phyloP scores from a whole-genome alignment of 1,140 invertebrate genomes.

The Halictus rubicundus region DNA sequence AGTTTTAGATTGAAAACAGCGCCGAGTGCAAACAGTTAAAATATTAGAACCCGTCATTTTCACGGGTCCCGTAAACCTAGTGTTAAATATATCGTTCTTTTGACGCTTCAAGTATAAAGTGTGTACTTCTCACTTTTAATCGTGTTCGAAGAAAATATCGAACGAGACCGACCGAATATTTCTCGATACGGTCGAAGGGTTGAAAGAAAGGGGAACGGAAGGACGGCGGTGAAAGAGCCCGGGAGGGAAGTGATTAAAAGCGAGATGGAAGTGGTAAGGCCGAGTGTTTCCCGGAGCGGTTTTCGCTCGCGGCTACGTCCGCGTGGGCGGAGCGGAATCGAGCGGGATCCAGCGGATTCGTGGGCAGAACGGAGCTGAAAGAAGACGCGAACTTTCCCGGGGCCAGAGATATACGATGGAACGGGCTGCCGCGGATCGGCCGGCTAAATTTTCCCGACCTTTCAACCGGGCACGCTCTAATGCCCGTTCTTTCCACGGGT shows the following conservation, averaged over 20 bases:
- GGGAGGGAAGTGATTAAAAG: constrained; percentile 10
- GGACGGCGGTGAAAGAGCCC: background rate
- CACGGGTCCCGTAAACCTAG: too few species aligned
- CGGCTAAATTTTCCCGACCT: constrained; percentile 1
- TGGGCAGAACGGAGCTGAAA: background rate
- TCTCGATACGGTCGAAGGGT: background rate
- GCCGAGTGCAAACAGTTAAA: too few species aligned
- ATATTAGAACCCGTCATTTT: too few species aligned
- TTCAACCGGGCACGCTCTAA: background rate
- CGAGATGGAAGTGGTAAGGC: background rate
- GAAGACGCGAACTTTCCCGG: background rate
- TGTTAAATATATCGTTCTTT: too few species aligned
- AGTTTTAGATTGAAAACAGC: too few species aligned
- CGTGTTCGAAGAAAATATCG: too few species aligned
- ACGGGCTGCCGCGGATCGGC: too few species aligned
- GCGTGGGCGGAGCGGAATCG: background rate
- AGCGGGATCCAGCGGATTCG: background rate
- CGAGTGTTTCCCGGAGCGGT: background rate
- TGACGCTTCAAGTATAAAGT: too few species aligned
- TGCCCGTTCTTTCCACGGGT: too few species aligned
- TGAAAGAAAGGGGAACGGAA: constrained; percentile 1
- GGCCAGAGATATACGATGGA: background rate
- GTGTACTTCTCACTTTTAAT: too few species aligned
- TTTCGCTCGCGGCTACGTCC: background rate
- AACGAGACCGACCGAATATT: too few species aligned